Conservation (phyloP, 1,140 invertebrate genomes). For the Neuroterus valhalla region DNA sequence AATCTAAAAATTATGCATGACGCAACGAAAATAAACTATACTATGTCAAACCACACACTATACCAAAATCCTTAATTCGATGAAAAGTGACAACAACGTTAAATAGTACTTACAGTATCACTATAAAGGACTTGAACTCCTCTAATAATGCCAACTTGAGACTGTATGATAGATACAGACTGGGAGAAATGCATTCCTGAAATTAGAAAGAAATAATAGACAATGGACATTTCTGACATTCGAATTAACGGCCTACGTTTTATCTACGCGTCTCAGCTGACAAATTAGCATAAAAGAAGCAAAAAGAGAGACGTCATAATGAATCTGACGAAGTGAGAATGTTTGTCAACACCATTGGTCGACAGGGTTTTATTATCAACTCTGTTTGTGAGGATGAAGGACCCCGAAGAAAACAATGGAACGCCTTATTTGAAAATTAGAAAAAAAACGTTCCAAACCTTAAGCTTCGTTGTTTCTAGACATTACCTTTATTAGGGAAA, state of each 20-base stretch:
- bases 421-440: constrained; percentile 18
- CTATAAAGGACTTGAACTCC: constrained; percentile 97
- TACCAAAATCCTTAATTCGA: constrained; percentile 21
- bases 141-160: constrained; percentile 93
- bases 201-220: constrained; percentile 70
- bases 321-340: background rate
- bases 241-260: background rate
- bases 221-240: background rate
- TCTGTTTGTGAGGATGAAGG: constrained; percentile 1
- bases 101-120: constrained; percentile 84
- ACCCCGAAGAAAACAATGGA: constrained; percentile 13
- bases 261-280: background rate
- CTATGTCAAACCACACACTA: background rate
- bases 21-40: background rate
- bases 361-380: constrained; percentile 21
- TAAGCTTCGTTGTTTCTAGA: background rate
- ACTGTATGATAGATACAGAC: constrained; percentile 95
- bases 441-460: background rate
- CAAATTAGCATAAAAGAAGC: constrained; percentile 17
- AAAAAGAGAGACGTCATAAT: constrained; percentile 21
- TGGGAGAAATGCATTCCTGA: constrained; percentile 98
- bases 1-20: background rate
- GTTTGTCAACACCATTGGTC: constrained; percentile 4
- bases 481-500: constrained; percentile 15
- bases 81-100: constrained; percentile 15